phyloP scores from a whole-genome alignment of 2,888 invertebrate species.

The Oxytorus armatus region DNA sequence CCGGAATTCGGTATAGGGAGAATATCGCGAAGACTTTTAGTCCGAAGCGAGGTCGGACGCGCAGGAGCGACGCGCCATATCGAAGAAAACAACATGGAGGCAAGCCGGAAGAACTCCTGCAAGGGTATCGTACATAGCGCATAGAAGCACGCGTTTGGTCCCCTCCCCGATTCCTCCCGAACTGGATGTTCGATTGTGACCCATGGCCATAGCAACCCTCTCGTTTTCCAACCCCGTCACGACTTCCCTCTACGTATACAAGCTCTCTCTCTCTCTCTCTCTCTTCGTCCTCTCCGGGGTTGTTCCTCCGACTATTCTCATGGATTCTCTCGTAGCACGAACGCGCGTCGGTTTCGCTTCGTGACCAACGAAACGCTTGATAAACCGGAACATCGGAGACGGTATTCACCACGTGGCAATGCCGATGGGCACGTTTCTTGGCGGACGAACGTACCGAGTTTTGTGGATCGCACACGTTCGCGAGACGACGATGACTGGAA shows the following conservation, averaged over 20 bases:
- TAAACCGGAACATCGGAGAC: conserved; percentile 46
- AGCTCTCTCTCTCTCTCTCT: conserved; percentile 40
- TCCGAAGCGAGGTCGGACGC: conserved; percentile 25
- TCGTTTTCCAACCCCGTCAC: conserved; percentile 78
- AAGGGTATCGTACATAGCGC: conserved; percentile 46
- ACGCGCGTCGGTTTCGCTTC: conserved; percentile 45
- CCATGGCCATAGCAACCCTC: conserved; percentile 69
- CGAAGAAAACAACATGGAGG: conserved; percentile 54
- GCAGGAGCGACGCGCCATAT: conserved; percentile 59
- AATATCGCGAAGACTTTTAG: conserved; percentile 30
- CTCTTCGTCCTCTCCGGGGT: conserved; percentile 64
- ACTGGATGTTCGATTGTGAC: conserved; percentile 52
- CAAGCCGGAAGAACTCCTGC: conserved; percentile 53
- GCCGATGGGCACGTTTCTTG: conserved; percentile 77
- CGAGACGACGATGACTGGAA: conserved; percentile 40
- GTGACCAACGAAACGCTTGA: conserved; percentile 53
- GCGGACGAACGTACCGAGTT: conserved; percentile 44
- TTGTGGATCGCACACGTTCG: conserved; percentile 59
- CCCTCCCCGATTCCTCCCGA: conserved; percentile 36
- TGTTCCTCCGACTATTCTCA: conserved; percentile 38
- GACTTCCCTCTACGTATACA: conserved; percentile 61
- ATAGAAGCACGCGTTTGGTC: conserved; percentile 24
- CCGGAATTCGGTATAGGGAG: conserved; percentile 33
- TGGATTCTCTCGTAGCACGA: conserved; percentile 30
- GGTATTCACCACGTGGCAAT: conserved; percentile 68